phyloP scores from a whole-genome alignment of 2,888 invertebrate genomes.

The Azorinus chamasolen region DNA sequence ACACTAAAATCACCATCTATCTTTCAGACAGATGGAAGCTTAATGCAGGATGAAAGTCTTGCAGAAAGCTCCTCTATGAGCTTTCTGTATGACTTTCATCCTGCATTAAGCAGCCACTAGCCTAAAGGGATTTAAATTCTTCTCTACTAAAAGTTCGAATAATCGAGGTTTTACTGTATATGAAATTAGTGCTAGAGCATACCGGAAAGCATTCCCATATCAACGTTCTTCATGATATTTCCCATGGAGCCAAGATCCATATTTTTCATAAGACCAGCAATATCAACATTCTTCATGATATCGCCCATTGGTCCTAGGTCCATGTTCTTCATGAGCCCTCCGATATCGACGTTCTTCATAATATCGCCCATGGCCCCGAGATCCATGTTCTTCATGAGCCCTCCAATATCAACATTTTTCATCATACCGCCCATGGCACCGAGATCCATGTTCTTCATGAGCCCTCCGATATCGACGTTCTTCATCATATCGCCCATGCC shows the following conservation, averaged over 20 bases:
- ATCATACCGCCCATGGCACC: slow-evolving; percentile 37
- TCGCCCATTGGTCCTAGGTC: slow-evolving; percentile 42
- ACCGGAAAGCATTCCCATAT: slow-evolving; percentile 22
- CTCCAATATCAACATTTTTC: slow-evolving; percentile 33
- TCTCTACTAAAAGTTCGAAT: no score
- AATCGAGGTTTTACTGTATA: no score
- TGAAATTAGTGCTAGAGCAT: not conserved
- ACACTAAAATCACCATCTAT: no score
- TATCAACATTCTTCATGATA: slow-evolving; percentile 54
- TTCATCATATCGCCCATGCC: slow-evolving; percentile 29
- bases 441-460: slow-evolving; percentile 55
- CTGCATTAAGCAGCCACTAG: no score
- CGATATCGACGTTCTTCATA: slow-evolving; percentile 39
- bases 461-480: slow-evolving; percentile 30
- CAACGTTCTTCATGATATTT: slow-evolving; percentile 54
- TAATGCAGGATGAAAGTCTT: no score
- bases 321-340: slow-evolving; percentile 36
- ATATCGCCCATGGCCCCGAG: slow-evolving; percentile 40
- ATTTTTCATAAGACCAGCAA: slow-evolving; percentile 42
- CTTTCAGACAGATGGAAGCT: no score
- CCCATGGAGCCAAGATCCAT: slow-evolving; percentile 47
- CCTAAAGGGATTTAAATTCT: no score
- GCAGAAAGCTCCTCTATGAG: no score
- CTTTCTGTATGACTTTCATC: no score
- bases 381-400: slow-evolving; percentile 47